Evolutionary conservation across 2,113 vertebrate genomes (phyloP).

Genomic region (Butorides virescens): DNA sequence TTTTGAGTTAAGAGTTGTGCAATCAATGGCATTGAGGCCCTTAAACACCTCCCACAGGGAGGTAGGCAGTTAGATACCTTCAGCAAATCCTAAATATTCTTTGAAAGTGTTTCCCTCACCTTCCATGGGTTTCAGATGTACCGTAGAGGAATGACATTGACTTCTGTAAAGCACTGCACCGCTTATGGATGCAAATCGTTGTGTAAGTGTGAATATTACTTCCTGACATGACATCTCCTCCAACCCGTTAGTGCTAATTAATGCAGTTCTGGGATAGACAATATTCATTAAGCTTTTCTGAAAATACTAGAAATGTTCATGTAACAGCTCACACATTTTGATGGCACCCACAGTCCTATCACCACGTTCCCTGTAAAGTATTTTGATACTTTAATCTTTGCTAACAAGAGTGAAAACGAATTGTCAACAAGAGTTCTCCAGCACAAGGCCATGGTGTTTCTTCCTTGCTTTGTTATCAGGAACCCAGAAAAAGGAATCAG

Average conservation of each 20-base stretch:
- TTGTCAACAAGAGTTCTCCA: conserved; percentile 12
- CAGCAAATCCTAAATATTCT: neutral
- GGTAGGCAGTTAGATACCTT: neutral
- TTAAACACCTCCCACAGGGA: neutral
- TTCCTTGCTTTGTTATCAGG: neutral
- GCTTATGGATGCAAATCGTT: neutral
- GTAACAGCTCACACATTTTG: conserved; percentile 48
- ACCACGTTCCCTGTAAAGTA: neutral
- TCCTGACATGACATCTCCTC: neutral
- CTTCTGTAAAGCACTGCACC: neutral
- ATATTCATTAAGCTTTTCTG: conserved; percentile 56
- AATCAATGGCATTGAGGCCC: neutral
- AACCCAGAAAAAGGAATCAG: neutral
- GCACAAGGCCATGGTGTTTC: neutral
- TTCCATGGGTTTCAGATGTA: neutral
- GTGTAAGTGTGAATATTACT: conserved; percentile 42
- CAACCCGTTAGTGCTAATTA: conserved; percentile 45
- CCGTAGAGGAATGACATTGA: neutral
- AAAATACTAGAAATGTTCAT: conserved; percentile 43
- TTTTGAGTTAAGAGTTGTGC: neutral
- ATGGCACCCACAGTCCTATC: conserved; percentile 3
- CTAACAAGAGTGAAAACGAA: neutral
- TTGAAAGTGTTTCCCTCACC: neutral
- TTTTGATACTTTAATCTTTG: conserved; percentile 25
- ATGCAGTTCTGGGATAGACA: conserved; percentile 36